Percentiles rank a stretch among this genome's conserved stretches.
Evolutionary conservation across 2,113 vertebrate species (phyloP).

Genomic region (Sturnus vulgaris): DNA sequence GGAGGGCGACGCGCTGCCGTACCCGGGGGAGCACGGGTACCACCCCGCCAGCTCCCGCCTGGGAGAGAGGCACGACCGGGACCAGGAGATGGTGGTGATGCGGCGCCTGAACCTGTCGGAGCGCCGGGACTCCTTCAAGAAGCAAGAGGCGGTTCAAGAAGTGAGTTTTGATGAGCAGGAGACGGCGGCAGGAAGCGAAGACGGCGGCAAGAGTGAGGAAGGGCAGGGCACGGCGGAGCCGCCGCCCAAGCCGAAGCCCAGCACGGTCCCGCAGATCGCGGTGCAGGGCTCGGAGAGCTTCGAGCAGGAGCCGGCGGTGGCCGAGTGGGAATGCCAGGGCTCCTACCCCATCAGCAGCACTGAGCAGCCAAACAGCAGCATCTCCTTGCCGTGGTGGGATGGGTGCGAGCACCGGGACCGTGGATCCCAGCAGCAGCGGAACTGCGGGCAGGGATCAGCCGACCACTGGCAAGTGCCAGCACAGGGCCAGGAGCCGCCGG

Average conservation of each 20-base stretch:
- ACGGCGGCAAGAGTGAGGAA: neutral
- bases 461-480: neutral
- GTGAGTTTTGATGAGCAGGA: conserved; percentile 94
- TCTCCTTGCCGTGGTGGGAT: neutral
- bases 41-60: conserved; percentile 57
- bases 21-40: conserved; percentile 63
- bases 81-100: conserved; percentile 90
- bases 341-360: conserved; percentile 65
- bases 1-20: conserved; percentile 1
- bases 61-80: conserved; percentile 69
- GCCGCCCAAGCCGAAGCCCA: conserved; percentile 45
- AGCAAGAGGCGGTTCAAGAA: conserved; percentile 96
- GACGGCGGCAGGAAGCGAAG: neutral
- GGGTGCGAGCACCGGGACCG: neutral
- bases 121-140: conserved; percentile 94
- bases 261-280: conserved; percentile 84
- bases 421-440: neutral
- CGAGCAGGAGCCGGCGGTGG: conserved; percentile 49
- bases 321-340: conserved; percentile 72
- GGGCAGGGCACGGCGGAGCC: neutral
- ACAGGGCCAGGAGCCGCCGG: neutral
- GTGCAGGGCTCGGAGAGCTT: conserved; percentile 86
- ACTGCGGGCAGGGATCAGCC: neutral
- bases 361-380: neutral
- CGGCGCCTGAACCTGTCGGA: conserved; percentile 91